These are phyloP conservation scores for Ophthalmolycus amberensis DNA, from an alignment of 2,113 vertebrate species.

Conservation along the genomic window DNA sequence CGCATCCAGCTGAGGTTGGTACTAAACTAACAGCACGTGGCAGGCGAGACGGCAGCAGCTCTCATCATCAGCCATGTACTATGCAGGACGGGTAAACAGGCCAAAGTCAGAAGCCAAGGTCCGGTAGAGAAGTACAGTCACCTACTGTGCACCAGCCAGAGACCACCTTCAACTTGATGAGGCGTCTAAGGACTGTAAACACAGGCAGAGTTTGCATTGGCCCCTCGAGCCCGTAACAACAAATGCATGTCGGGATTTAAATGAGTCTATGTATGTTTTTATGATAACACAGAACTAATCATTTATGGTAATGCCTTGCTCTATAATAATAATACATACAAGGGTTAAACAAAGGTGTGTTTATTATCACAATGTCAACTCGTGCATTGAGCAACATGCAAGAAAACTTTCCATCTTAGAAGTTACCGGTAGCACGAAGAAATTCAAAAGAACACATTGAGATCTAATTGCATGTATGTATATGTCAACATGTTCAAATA, in stretches of 20 bases:
- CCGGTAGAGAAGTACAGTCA: conserved; percentile 4
- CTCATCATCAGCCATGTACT: conserved; percentile 27
- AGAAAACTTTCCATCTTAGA: not conserved
- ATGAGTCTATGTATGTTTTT: not conserved
- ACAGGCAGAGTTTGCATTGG: not conserved
- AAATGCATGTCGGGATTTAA: not conserved
- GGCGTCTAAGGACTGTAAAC: not conserved
- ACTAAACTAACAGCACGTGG: conserved; percentile 40
- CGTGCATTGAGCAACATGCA: too few relatives aligned
- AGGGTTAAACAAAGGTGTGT: not conserved
- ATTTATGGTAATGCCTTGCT: not conserved
- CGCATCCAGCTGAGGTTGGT: conserved; percentile 28
- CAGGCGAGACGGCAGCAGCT: conserved; percentile 29
- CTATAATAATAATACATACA: not conserved
- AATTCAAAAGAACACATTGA: not conserved
- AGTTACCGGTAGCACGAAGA: not conserved
- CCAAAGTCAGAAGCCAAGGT: conserved; percentile 57
- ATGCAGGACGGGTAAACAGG: conserved; percentile 31
- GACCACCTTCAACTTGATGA: not conserved
- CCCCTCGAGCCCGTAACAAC: not conserved
- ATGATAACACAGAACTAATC: not conserved
- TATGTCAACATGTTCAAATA: not conserved
- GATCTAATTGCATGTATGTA: not conserved
- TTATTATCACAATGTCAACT: not conserved
- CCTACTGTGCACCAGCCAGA: conserved; percentile 8